Evolutionary conservation across 2,888 invertebrate genomes (phyloP).

Genomic region (Pseudoips prasinana): DNA sequence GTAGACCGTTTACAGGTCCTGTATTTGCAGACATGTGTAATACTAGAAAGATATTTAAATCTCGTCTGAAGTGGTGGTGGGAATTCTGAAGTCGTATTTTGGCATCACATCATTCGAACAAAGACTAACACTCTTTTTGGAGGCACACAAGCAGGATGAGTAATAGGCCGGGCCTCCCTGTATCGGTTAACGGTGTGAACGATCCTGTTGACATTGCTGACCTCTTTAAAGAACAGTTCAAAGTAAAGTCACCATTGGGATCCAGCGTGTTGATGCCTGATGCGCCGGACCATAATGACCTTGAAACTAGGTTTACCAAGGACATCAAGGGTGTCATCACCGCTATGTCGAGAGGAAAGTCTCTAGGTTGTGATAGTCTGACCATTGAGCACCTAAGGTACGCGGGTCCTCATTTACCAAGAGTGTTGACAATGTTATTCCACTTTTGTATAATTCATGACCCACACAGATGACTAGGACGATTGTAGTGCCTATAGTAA

Average conservation of each 20-base stretch:
- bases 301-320: not conserved
- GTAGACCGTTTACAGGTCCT: slow-evolving; percentile 11
- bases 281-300: not conserved
- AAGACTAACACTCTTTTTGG: not conserved
- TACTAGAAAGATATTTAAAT: slow-evolving; percentile 5
- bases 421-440: slow-evolving; percentile 17
- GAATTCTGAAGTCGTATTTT: slow-evolving; percentile 5
- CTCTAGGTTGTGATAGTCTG: slow-evolving; percentile 20
- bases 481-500: slow-evolving; percentile 8
- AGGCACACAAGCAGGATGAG: slow-evolving; percentile 6
- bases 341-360: slow-evolving; percentile 17
- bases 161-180: slow-evolving; percentile 10
- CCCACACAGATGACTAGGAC: slow-evolving; percentile 4
- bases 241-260: slow-evolving; percentile 1
- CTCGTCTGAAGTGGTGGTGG: slow-evolving; percentile 12
- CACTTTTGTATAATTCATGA: slow-evolving; percentile 3
- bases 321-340: not conserved
- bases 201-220: slow-evolving; percentile 12
- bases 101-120: slow-evolving; percentile 2
- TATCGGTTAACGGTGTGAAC: slow-evolving; percentile 10
- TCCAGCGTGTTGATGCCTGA: not conserved
- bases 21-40: slow-evolving; percentile 11
- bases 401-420: slow-evolving; percentile 14
- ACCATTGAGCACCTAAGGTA: slow-evolving; percentile 22
- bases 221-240: slow-evolving; percentile 3